These are phyloP conservation scores for Cheumatopsyche charites DNA, from an alignment of 1,140 invertebrate species.

Conservation along the genomic window DNA sequence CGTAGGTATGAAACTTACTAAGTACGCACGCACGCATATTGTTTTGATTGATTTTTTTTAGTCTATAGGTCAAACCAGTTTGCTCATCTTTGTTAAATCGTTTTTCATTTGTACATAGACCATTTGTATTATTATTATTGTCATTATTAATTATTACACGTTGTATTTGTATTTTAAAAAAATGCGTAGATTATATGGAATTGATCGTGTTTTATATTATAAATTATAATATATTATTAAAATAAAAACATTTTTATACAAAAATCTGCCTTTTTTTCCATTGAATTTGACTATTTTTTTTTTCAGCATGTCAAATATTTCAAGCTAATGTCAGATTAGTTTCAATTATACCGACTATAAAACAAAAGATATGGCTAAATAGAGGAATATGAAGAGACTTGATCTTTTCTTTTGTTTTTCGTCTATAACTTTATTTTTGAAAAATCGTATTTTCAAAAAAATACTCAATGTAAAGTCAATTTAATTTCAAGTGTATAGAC, in stretches of 20 bases:
- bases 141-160: constrained; percentile 34
- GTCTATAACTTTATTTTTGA: no score
- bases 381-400: no score
- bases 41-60: constrained; percentile 6
- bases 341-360: no score
- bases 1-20: neutral
- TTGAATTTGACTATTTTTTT: no score
- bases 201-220: constrained; percentile 48
- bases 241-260: constrained; percentile 49
- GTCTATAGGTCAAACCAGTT: constrained; percentile 36
- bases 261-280: constrained; percentile 28
- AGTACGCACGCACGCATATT: constrained; percentile 17
- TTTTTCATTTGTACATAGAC: constrained; percentile 31
- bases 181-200: constrained; percentile 47
- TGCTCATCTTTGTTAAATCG: constrained; percentile 35
- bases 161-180: constrained; percentile 45
- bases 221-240: constrained; percentile 48
- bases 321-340: no score
- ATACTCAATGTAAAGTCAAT: no score
- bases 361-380: no score
- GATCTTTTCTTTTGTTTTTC: no score
- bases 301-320: no score
- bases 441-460: no score
- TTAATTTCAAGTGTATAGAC: no score
- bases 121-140: constrained; percentile 21